Evolutionary conservation across 2,888 invertebrate genomes (phyloP), one percentile per base, ranked within the genome.

Genomic region (Chouioia cunea): DNA sequence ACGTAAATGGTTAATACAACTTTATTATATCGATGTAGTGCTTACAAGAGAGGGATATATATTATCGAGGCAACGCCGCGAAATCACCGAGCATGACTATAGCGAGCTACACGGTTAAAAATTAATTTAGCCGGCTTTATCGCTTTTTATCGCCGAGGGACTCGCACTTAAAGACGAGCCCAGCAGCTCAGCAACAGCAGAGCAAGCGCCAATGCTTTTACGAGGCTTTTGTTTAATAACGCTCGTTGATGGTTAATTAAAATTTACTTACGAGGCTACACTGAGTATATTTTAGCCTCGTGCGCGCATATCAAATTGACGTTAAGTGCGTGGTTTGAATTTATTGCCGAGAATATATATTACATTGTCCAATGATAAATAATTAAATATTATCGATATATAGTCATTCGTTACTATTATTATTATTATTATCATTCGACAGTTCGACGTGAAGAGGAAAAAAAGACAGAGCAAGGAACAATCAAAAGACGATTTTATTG

Each of bases 161-260:
- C 47, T 18, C 54, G 47, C n/a, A 36, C 36, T 46, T n/a, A n/a
- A 65, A 50, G 50, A 18, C 53, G 23, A 8, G 4, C 14, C 8
- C 50, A n/a, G 10, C 47, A 36, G 36, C 36, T n/a, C n/a, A 36
- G 6, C 10, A 36, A 12, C 36, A 10, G 36, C 36, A 4, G 23
- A 56, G n/a, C n/a, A n/a, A 16, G 23, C 18, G 16, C 36, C n/a
- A n/a, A n/a, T 43, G 50, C 57, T 57, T 57, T 50, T 57, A 47
- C 46, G 64, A 43, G 48, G 36, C 20, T 57, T 56, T 57, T 65
- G 57, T 57, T 65, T 57, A 56, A 65, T 65, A 57, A 48, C 65
- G 47, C 47, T 10, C 48, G 36, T 18, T 36, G 47, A 57, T 57
- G 57, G 50, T 56, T 65, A 48, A 65, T 65, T 56, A 57, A 65